Evolutionary conservation across 2,888 invertebrate species (phyloP).

Genomic region (Dicyrtoma fusca): DNA sequence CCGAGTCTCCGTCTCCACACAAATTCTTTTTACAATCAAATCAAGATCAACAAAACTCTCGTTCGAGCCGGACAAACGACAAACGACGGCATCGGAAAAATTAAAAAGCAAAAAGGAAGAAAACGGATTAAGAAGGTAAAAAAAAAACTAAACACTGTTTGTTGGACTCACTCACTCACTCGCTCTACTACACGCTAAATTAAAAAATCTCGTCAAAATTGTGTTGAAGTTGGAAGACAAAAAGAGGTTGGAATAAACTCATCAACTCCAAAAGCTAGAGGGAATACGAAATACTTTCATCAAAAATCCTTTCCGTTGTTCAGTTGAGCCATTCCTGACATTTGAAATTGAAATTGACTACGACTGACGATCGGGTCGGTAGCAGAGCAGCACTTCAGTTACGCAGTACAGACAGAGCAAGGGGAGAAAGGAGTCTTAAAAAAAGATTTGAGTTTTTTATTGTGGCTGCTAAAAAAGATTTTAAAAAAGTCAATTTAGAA

Average conservation of each 20-base stretch:
- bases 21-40: no score
- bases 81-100: neutral
- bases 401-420: neutral
- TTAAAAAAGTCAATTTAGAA: neutral
- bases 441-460: neutral
- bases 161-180: neutral
- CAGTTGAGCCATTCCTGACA: no score
- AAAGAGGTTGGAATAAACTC: neutral
- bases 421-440: neutral
- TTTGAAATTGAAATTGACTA: no score
- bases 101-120: neutral
- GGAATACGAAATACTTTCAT: no score
- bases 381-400: neutral
- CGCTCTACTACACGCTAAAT: neutral
- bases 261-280: neutral
- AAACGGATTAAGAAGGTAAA: neutral
- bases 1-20: no score
- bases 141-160: no score
- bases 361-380: no score
- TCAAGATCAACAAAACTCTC: neutral
- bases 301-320: neutral
- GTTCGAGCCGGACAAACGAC: neutral
- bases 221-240: no score
- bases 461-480: slow-evolving; percentile 1
- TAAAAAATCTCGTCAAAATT: neutral